A percentile compares a stretch with the other conserved stretches of the same genome.
Evolutionary conservation across 2,888 invertebrate genomes (phyloP).

Genomic region (Meiosimyza decipiens): DNA sequence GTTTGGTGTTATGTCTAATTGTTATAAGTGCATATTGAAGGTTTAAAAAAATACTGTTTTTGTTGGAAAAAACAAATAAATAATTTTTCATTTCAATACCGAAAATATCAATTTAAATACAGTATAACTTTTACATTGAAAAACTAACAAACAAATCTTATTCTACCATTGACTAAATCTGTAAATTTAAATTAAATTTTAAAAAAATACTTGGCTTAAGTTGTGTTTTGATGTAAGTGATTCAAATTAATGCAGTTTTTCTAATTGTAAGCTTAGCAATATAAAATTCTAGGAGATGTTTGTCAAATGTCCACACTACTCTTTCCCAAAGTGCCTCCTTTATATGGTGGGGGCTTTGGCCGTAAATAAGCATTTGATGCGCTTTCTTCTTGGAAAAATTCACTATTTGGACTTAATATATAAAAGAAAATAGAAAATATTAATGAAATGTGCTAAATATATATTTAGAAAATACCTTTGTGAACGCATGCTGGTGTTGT

Average conservation of each 20-base stretch:
- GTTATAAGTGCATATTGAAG: no score
- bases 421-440: neutral
- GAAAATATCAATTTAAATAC: no score
- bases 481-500: slow-evolving; percentile 64
- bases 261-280: slow-evolving; percentile 59
- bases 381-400: slow-evolving; percentile 69
- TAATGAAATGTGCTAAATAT: neutral
- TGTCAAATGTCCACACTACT: slow-evolving; percentile 66
- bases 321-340: slow-evolving; percentile 56
- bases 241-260: neutral
- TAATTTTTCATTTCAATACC: no score
- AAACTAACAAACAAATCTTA: no score
- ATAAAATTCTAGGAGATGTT: slow-evolving; percentile 65
- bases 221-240: no score
- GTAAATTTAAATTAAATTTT: no score
- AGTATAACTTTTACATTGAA: no score
- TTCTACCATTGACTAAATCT: no score
- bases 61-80: no score
- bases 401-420: slow-evolving; percentile 70
- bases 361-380: slow-evolving; percentile 67
- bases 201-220: no score
- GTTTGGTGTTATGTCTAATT: no score
- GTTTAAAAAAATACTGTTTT: no score
- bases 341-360: slow-evolving; percentile 66
- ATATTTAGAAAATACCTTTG: slow-evolving; percentile 57